Percentiles rank a stretch among this genome's conserved stretches.
phyloP scores from a whole-genome alignment of 2,797 vertebrate species.

The Leptatherina wallacei region DNA sequence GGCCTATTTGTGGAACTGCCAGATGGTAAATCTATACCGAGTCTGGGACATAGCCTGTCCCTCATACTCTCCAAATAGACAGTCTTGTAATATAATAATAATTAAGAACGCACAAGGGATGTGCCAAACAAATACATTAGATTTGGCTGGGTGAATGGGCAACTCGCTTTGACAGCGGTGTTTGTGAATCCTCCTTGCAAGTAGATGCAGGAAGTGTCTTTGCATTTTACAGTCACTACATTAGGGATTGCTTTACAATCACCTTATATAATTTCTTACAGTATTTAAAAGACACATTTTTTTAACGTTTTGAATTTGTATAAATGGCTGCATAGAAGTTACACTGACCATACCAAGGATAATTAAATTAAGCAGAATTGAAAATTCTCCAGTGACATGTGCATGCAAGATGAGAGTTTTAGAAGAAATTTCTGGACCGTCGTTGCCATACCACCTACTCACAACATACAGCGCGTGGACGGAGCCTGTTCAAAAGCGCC shows the following conservation, averaged over 20 bases:
- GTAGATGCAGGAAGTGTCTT: neutral
- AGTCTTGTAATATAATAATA: slow-evolving; percentile 48
- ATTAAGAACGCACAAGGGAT: slow-evolving; percentile 19
- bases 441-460: slow-evolving; percentile 68
- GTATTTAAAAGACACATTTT: neutral
- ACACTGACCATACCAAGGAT: neutral
- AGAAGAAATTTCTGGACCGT: slow-evolving; percentile 11
- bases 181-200: neutral
- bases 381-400: neutral
- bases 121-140: slow-evolving; percentile 4
- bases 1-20: slow-evolving; percentile 73
- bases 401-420: neutral
- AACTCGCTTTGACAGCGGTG: neutral
- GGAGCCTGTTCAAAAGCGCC: slow-evolving; percentile 9
- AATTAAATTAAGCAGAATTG: neutral
- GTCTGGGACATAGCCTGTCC: slow-evolving; percentile 54
- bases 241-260: neutral
- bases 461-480: slow-evolving; percentile 48
- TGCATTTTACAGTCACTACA: neutral
- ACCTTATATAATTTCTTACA: neutral
- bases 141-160: neutral
- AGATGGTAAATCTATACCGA: slow-evolving; percentile 72
- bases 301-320: neutral
- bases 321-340: neutral
- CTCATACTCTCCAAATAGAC: slow-evolving; percentile 50